These are phyloP conservation scores for Megaceryle maxima DNA, from an alignment of 2,113 vertebrate species.

Conservation along the genomic window DNA sequence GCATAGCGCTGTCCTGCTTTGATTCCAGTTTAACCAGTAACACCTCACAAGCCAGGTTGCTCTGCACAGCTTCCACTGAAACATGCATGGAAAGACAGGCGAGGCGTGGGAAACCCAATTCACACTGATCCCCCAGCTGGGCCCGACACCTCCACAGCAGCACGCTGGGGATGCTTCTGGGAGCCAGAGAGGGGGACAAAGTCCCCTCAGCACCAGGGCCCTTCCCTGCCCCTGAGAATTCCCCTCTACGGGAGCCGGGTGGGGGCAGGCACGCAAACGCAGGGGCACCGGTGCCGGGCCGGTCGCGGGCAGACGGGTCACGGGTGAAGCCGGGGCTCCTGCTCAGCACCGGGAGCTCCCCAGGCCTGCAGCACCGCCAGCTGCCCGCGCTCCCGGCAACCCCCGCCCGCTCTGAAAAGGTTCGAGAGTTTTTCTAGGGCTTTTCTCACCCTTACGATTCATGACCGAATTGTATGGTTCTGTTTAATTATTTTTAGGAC, in stretches of 20 bases:
- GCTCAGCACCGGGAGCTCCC: too few species aligned
- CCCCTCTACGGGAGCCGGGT: neutral
- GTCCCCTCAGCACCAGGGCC: neutral
- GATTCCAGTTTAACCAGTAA: neutral
- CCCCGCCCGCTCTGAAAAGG: neutral
- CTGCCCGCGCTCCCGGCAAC: too few species aligned
- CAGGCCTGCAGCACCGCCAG: neutral
- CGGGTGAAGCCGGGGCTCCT: neutral
- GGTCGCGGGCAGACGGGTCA: too few species aligned
- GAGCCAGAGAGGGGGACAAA: neutral
- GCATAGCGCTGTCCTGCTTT: neutral
- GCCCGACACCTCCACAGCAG: neutral
- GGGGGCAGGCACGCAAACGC: neutral
- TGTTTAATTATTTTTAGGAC: too few species aligned
- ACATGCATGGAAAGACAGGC: neutral
- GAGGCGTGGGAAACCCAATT: neutral
- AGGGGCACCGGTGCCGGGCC: neutral
- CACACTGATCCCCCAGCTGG: neutral
- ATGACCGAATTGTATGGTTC: too few species aligned
- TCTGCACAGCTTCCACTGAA: neutral
- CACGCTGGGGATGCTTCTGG: fast-evolving
- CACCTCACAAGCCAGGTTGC: neutral
- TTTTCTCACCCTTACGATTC: neutral
- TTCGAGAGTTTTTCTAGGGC: neutral
- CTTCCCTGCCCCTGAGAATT: neutral